Conservation (phyloP, 2,888 invertebrate species). For the Leptinotarsa tumamoca region DNA sequence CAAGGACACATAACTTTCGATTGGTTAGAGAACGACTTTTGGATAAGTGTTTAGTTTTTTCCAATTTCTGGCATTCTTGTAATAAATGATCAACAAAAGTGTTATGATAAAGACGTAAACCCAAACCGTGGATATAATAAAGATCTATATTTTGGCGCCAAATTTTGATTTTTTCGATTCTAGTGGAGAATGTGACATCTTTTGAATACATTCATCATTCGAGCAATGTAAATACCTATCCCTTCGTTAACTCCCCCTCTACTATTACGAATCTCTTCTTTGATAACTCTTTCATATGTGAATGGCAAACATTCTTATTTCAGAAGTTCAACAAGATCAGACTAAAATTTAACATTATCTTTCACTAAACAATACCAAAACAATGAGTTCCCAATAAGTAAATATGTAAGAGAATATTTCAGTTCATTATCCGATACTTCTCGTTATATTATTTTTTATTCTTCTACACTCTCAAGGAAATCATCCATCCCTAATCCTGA, state of each 20-base stretch:
- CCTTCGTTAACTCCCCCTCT: not conserved
- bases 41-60: conserved; percentile 4
- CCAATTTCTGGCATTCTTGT: conserved; percentile 7
- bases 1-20: not conserved
- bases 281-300: conserved; percentile 33
- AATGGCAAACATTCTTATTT: conserved; percentile 34
- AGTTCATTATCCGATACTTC: conserved; percentile 38
- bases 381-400: conserved; percentile 39
- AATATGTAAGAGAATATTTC: conserved; percentile 38
- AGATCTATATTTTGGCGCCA: not conserved
- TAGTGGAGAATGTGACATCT: conserved; percentile 19
- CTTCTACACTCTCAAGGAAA: conserved; percentile 32
- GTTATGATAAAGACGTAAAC: not conserved
- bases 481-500: not conserved
- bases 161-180: conserved; percentile 9
- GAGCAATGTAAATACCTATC: conserved; percentile 18
- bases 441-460: conserved; percentile 39
- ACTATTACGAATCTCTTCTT: conserved; percentile 6
- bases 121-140: conserved; percentile 1
- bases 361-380: conserved; percentile 40
- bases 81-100: conserved; percentile 4
- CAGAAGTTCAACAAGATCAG: conserved; percentile 17
- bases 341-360: conserved; percentile 14
- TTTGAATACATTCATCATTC: conserved; percentile 25
- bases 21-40: not conserved